Base-by-base conservation (phyloP, 2,888 invertebrate species). In the Clistopyga incitator region DNA sequence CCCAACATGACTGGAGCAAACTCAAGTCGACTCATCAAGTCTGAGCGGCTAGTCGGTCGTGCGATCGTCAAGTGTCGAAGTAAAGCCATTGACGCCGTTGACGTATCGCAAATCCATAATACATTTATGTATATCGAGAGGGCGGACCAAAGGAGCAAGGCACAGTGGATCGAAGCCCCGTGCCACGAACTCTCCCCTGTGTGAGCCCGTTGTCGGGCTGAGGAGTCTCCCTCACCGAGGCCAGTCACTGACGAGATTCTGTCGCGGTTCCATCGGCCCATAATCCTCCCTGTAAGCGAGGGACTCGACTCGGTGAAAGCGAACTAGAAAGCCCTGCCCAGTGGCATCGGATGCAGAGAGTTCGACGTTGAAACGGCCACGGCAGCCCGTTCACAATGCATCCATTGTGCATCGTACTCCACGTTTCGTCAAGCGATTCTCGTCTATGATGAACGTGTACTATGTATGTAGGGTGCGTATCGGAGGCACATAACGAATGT, bases 321-420 rank as follows among this genome's bases (percentile, higher is more conserved):
- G 18, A 34, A 18, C 18, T 61, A 10, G 61, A n/a, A 34, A 61
- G 29, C 61, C 61, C 61, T 61, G 8, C 15, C 8, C 59, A 13
- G 15, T 25, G 29, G 50, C 25, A 68, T 11, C 2, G 29, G 74
- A 8, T 13, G 20, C 20, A 59, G 74, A 29, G 78, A 52, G 52
- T 78, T 70, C 47, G 70, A 64, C 54, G 78, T 52, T 78, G 74
- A 78, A 82, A 78, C 78, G 61, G 54, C 59, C 70, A 78, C 74
- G 75, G 45, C 78, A 67, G 45, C 4, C 38, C 65, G 52, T 38
- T 65, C 59, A 81, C 78, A 81, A 84, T 81, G 42, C 81, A 29
- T 29, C 67, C 61, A 78, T 72, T 67, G 81, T 65, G 42, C 20
- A 50, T 0, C 72, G 50, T 65, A 76, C 65, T 84, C 75, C 75